phyloP scores from a whole-genome alignment of 2,113 vertebrate genomes.

The Albula glossodonta region DNA sequence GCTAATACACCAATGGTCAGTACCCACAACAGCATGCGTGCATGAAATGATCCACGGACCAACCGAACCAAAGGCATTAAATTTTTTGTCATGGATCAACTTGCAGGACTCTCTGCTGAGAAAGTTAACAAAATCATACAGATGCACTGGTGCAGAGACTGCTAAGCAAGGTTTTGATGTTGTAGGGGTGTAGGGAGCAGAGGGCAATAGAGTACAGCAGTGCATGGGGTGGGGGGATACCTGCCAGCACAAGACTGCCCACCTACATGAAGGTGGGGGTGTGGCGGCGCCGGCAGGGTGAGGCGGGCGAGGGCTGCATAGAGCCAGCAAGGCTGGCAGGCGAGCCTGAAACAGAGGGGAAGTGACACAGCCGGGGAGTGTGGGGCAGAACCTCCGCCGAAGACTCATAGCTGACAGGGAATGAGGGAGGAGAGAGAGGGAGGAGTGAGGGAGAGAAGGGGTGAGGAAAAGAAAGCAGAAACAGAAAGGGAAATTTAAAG shows the following conservation, averaged over 20 bases:
- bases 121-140: too few relatives aligned
- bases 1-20: too few relatives aligned
- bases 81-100: too few relatives aligned
- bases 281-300: conserved; percentile 76
- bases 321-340: conserved; percentile 92
- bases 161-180: neutral
- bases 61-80: too few relatives aligned
- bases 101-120: too few relatives aligned
- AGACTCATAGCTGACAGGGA: conserved; percentile 84
- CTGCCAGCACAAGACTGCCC: neutral
- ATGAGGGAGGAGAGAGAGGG: conserved; percentile 16
- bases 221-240: conserved; percentile 48
- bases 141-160: neutral
- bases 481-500: neutral
- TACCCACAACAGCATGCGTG: too few relatives aligned
- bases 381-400: conserved; percentile 87
- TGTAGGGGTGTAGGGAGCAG: neutral
- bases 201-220: conserved; percentile 34
- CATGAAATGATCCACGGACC: too few relatives aligned
- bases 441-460: neutral
- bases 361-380: conserved; percentile 89
- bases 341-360: conserved; percentile 90
- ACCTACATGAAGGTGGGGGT: conserved; percentile 82
- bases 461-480: neutral
- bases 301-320: conserved; percentile 85